Percentiles rank a stretch among this genome's conserved stretches.
Evolutionary conservation across 2,113 vertebrate species (phyloP).

Genomic region (Cyphomyrus plagiostoma): DNA sequence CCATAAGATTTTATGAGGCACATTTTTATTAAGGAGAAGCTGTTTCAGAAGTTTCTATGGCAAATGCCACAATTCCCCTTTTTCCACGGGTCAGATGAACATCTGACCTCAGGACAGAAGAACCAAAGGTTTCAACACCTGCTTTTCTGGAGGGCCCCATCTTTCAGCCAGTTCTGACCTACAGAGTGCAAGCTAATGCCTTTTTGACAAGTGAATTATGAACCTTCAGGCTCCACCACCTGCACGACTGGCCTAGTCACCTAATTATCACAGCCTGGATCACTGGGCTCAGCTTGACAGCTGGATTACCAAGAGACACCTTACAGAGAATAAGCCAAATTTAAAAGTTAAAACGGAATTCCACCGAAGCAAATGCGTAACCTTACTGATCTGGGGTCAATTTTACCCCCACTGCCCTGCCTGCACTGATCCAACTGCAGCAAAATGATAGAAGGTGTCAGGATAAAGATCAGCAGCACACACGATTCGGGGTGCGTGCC

Average conservation of each 20-base stretch:
- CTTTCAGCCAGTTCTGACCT: not conserved
- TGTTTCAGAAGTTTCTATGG: not conserved
- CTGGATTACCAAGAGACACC: not conserved
- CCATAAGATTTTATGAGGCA: not conserved
- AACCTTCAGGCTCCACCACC: not conserved
- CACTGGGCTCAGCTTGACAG: not conserved
- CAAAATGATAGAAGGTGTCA: not conserved
- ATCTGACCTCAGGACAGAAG: not conserved
- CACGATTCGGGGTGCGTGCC: not conserved
- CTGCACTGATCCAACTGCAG: not conserved
- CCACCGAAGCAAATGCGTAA: not conserved
- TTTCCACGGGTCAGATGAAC: not conserved
- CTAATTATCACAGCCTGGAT: not conserved
- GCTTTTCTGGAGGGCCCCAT: not conserved
- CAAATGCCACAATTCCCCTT: not conserved
- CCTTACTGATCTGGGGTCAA: not conserved
- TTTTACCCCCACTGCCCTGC: not conserved
- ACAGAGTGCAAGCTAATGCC: not conserved
- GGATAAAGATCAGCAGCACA: not conserved
- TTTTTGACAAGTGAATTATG: not conserved
- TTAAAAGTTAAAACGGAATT: not conserved
- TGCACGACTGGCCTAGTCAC: not conserved
- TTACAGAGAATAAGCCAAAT: not conserved
- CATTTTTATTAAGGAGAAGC: not conserved
- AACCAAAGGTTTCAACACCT: not conserved